Evolutionary conservation across 2,797 vertebrate species (phyloP).

Genomic region (Echiichthys vipera): DNA sequence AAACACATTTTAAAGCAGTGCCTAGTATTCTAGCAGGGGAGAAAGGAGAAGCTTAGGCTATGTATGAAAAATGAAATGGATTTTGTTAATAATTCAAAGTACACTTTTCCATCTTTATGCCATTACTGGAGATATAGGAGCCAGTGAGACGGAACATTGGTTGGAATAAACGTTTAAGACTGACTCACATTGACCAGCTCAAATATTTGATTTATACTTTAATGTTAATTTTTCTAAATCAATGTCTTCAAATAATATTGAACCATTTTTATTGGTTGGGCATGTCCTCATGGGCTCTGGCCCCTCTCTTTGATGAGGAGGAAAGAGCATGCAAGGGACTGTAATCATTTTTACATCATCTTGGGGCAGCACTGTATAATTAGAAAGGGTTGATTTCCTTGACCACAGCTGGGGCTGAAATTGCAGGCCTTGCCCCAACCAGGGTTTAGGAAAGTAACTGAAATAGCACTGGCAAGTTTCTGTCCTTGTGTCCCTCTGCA

Average conservation of each 20-base stretch:
- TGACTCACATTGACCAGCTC: slow-evolving; percentile 43
- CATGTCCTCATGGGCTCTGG: slow-evolving; percentile 69
- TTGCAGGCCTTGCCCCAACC: slow-evolving; percentile 79
- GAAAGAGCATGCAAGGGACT: slow-evolving; percentile 73
- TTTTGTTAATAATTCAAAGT: slow-evolving; percentile 21
- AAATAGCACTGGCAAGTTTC: slow-evolving; percentile 79
- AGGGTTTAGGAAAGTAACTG: slow-evolving; percentile 75
- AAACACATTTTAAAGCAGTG: slow-evolving; percentile 26
- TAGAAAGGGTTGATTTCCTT: slow-evolving; percentile 84
- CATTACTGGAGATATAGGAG: slow-evolving; percentile 12
- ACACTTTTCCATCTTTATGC: slow-evolving; percentile 21
- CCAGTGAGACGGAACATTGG: slow-evolving; percentile 12
- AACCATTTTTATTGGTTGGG: slow-evolving; percentile 68
- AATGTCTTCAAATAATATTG: slow-evolving; percentile 76
- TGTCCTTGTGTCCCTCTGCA: slow-evolving; percentile 71
- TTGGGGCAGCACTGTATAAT: slow-evolving; percentile 81
- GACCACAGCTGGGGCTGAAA: slow-evolving; percentile 83
- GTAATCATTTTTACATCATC: slow-evolving; percentile 86
- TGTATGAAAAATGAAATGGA: not conserved
- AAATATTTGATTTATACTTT: slow-evolving; percentile 64
- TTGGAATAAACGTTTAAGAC: slow-evolving; percentile 32
- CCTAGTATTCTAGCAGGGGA: slow-evolving; percentile 3
- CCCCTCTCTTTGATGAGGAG: slow-evolving; percentile 79
- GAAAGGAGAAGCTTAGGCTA: not conserved
- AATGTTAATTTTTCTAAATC: slow-evolving; percentile 68